These are phyloP conservation scores for Dinoponera quadriceps DNA, from an alignment of 1,140 invertebrate species.

Conservation along the genomic window DNA sequence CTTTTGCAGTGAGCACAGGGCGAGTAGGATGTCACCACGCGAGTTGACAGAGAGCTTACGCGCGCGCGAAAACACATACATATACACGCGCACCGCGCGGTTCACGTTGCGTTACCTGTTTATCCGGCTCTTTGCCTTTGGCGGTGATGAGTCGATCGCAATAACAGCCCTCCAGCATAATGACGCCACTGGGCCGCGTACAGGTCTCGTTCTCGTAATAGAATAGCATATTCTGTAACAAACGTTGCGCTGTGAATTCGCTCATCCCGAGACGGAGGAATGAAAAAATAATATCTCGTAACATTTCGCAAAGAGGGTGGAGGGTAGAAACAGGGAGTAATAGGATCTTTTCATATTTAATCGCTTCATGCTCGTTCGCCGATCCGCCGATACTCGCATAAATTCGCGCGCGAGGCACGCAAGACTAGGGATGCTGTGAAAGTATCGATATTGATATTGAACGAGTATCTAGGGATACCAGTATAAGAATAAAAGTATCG, in stretches of 20 bases:
- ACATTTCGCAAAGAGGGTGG: not conserved
- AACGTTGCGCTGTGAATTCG: not conserved
- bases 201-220: slow-evolving; percentile 95
- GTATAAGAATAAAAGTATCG: no score
- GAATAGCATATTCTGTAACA: slow-evolving; percentile 93
- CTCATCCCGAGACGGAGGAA: not conserved
- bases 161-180: slow-evolving; percentile 96
- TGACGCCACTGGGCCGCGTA: slow-evolving; percentile 92
- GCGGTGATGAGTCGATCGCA: slow-evolving; percentile 91
- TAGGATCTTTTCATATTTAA: not conserved
- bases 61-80: not conserved
- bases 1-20: not conserved
- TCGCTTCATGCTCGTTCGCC: not conserved
- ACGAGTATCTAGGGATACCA: no score
- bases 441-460: no score
- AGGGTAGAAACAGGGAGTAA: not conserved
- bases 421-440: no score
- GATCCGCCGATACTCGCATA: no score
- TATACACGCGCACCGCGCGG: no score
- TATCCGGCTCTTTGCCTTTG: slow-evolving; percentile 86
- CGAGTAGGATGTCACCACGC: not conserved
- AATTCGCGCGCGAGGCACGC: no score
- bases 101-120: slow-evolving; percentile 85
- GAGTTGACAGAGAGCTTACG: not conserved
- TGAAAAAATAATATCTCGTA: slow-evolving; percentile 3